Evolutionary conservation across 2,797 vertebrate species (phyloP).

Genomic region (Onychomys leucogaster): DNA sequence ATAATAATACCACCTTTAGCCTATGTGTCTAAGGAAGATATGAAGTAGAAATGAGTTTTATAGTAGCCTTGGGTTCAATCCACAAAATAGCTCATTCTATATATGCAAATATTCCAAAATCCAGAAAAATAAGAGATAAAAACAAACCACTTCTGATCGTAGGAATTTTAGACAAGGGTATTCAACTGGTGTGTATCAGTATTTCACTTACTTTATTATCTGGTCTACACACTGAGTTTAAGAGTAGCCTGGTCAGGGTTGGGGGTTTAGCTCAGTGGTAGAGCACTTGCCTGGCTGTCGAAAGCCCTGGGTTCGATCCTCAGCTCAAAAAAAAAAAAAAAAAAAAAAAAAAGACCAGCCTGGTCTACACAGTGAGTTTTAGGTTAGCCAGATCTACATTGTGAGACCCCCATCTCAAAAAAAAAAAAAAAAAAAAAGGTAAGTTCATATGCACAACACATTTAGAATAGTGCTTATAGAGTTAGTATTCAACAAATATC

Average conservation of each 20-base stretch:
- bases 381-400: not conserved
- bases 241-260: no score
- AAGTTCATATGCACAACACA: not conserved
- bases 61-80: not conserved
- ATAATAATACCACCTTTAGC: not conserved
- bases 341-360: no score
- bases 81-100: not conserved
- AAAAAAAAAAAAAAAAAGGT: not conserved
- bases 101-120: not conserved
- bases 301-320: no score
- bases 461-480: constrained; percentile 11
- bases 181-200: not conserved
- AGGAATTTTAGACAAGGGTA: not conserved
- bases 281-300: no score
- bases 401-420: not conserved
- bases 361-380: not conserved
- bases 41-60: not conserved
- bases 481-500: constrained; percentile 44
- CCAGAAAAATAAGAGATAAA: not conserved
- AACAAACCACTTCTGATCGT: not conserved
- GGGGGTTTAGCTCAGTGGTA: no score
- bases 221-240: not conserved
- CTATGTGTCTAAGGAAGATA: not conserved
- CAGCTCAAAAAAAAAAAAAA: no score
- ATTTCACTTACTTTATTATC: not conserved